phyloP scores from a whole-genome alignment of 1,140 invertebrate genomes.

The Caenorhabditis brenneri region DNA sequence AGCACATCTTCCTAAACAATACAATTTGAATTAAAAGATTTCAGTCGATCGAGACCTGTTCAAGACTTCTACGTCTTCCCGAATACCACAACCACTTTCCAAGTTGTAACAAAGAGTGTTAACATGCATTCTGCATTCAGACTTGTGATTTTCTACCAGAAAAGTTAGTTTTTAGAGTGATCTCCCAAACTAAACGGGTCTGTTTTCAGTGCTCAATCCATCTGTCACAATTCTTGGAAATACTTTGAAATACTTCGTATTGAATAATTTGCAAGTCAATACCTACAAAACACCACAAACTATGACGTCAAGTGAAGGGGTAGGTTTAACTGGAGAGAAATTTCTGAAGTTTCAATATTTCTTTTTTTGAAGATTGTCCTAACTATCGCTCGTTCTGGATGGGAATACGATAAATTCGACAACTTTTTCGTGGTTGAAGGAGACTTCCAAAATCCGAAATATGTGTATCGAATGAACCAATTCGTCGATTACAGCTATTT shows the following conservation, averaged over 20 bases:
- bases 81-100: background rate
- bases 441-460: background rate
- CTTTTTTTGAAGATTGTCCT: background rate
- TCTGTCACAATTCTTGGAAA: background rate
- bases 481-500: background rate
- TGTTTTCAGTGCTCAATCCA: background rate
- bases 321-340: background rate
- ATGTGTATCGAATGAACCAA: background rate
- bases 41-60: background rate
- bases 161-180: too few species aligned
- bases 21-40: background rate
- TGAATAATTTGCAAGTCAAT: slow-evolving; percentile 12
- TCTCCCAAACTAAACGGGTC: background rate
- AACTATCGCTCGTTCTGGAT: background rate
- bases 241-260: background rate
- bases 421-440: slow-evolving; percentile 1
- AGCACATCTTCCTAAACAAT: too few species aligned
- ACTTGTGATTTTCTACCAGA: background rate
- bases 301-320: too few species aligned
- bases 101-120: background rate
- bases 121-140: background rate
- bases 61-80: background rate
- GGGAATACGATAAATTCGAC: background rate
- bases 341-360: background rate
- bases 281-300: background rate